Percentiles rank a stretch among this genome's conserved stretches.
Evolutionary conservation across 2,888 invertebrate genomes (phyloP).

Genomic region (Busseola fusca): DNA sequence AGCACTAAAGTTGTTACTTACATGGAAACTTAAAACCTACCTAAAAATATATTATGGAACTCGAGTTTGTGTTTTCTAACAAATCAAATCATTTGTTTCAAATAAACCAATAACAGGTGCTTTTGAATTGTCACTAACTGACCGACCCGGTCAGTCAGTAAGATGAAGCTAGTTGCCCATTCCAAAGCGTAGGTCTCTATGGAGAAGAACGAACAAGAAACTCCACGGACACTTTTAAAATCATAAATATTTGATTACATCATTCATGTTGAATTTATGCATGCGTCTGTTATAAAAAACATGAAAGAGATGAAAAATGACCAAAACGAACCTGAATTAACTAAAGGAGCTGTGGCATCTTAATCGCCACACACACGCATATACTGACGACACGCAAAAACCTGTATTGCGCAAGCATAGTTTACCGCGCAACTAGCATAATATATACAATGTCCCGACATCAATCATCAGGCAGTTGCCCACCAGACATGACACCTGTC

Average conservation of each 20-base stretch:
- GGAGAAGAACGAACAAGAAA: no score
- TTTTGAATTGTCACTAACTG: no score
- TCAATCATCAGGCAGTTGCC: neutral
- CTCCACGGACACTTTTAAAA: no score
- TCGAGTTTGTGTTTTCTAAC: constrained; percentile 9
- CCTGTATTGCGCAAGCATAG: neutral
- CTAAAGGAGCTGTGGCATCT: neutral
- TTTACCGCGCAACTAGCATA: neutral
- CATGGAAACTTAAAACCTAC: constrained; percentile 10
- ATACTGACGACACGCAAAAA: neutral
- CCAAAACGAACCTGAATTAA: neutral
- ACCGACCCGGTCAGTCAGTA: no score
- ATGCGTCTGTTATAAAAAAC: no score
- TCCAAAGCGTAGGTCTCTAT: no score
- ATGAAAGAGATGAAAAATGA: no score
- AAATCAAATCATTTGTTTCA: no score
- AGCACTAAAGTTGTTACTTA: neutral
- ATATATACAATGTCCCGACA: neutral
- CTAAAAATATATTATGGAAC: neutral
- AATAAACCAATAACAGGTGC: no score
- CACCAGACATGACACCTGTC: neutral
- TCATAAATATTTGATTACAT: no score
- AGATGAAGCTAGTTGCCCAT: no score
- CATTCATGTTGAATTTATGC: no score
- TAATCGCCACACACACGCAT: neutral